These are phyloP conservation scores for Chalcis sispes DNA, from an alignment of 2,888 invertebrate genomes.

Conservation along the genomic window DNA sequence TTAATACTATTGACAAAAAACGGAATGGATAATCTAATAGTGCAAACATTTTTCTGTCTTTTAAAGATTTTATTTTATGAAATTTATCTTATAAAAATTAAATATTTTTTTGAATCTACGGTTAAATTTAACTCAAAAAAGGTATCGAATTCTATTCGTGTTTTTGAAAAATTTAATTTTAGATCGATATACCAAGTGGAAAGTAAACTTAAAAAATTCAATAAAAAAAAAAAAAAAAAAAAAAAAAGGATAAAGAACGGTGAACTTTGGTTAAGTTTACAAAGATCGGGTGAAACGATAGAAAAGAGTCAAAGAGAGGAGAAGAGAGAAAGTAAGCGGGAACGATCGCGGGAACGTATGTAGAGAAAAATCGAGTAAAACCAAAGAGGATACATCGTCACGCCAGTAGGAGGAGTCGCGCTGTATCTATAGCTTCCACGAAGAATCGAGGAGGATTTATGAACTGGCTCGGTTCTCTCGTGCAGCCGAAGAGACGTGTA, in stretches of 20 bases:
- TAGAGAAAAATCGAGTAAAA: too few relatives aligned
- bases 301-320: not conserved
- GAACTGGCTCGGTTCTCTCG: not conserved
- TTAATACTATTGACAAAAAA: too few relatives aligned
- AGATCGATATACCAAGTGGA: not conserved
- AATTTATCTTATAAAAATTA: too few relatives aligned
- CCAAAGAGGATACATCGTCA: slow-evolving; percentile 2
- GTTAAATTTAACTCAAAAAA: too few relatives aligned
- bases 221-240: not conserved
- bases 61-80: too few relatives aligned
- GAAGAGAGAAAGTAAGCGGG: not conserved
- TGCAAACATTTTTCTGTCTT: too few relatives aligned
- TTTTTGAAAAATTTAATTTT: not conserved
- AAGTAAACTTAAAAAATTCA: not conserved
- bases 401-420: not conserved
- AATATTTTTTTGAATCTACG: too few relatives aligned
- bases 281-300: not conserved
- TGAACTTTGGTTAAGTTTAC: not conserved
- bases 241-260: too few relatives aligned
- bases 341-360: too few relatives aligned
- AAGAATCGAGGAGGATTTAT: slow-evolving; percentile 15
- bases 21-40: too few relatives aligned
- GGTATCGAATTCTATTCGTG: too few relatives aligned
- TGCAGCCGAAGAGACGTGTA: not conserved
- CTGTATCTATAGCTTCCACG: too few relatives aligned